Conservation (phyloP, 2,113 vertebrate species). For the Lutjanus erythropterus region DNA sequence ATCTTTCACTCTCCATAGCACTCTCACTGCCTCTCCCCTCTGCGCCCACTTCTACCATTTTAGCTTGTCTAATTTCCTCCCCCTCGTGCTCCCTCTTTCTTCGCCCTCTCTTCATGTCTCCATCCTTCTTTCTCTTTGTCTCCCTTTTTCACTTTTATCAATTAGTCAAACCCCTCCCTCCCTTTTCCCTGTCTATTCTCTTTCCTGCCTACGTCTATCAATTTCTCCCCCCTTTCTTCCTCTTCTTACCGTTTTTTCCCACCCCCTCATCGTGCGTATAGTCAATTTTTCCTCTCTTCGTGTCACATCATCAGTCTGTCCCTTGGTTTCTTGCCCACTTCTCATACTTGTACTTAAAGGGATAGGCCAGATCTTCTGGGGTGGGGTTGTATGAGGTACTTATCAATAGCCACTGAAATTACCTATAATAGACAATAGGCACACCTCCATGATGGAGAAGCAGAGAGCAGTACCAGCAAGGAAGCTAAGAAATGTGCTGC, state of each 20-base stretch:
- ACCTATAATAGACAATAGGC: too few relatives aligned
- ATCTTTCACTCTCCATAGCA: conserved; percentile 12
- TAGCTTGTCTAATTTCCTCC: conserved; percentile 38
- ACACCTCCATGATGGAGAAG: too few relatives aligned
- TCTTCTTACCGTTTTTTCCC: not conserved
- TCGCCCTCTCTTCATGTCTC: not conserved
- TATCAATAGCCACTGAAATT: too few relatives aligned
- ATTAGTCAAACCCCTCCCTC: conserved; percentile 44
- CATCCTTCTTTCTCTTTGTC: conserved; percentile 22
- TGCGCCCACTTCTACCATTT: conserved; percentile 26
- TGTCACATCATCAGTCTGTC: not conserved
- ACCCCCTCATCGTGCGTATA: not conserved
- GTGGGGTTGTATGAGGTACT: too few relatives aligned
- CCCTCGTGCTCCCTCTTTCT: conserved; percentile 13
- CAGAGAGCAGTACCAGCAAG: too few relatives aligned
- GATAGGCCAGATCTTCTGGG: too few relatives aligned
- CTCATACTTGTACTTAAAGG: conserved; percentile 30
- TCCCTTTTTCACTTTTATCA: conserved; percentile 20
- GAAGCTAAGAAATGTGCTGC: too few relatives aligned
- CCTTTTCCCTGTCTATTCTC: conserved; percentile 13
- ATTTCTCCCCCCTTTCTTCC: conserved; percentile 9
- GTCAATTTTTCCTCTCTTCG: not conserved
- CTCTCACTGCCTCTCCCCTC: conserved; percentile 13
- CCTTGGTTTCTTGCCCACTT: conserved; percentile 23
- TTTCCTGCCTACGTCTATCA: conserved; percentile 36